Evolutionary conservation across 2,113 vertebrate genomes (phyloP).

Genomic region (Tiliqua scincoides): DNA sequence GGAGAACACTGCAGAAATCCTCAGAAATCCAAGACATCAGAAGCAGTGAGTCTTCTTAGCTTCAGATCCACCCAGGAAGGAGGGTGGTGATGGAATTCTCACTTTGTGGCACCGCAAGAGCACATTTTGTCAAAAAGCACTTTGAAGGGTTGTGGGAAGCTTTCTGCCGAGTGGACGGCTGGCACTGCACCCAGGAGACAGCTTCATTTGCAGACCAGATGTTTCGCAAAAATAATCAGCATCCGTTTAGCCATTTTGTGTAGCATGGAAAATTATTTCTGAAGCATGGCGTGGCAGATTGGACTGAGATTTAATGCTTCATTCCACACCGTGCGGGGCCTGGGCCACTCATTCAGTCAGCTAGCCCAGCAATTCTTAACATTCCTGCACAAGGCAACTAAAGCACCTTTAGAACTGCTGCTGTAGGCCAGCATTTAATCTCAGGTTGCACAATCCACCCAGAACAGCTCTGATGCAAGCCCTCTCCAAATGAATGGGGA

Average conservation of each 20-base stretch:
- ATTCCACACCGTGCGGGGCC: not conserved
- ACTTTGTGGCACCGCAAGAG: rapidly evolving
- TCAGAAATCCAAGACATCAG: no score
- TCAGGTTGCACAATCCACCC: not conserved
- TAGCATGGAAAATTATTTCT: slow-evolving; percentile 18
- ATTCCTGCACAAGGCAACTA: not conserved
- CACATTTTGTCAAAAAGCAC: not conserved
- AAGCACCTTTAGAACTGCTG: not conserved
- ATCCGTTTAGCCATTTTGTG: slow-evolving; percentile 32
- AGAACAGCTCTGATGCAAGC: no score
- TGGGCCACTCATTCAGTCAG: not conserved
- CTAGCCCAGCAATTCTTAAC: not conserved
- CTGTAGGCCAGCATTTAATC: not conserved
- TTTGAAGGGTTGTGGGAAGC: slow-evolving; percentile 40
- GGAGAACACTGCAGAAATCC: no score
- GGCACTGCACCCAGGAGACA: slow-evolving; percentile 38
- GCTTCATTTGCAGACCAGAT: slow-evolving; percentile 59
- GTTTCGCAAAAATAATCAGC: slow-evolving; percentile 62
- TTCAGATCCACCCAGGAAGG: not conserved
- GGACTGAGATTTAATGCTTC: not conserved
- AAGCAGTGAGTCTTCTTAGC: not conserved
- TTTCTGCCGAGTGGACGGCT: not conserved
- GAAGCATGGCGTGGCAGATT: rapidly evolving
- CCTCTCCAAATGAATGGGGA: not conserved
- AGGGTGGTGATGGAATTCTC: rapidly evolving